Evolutionary conservation across 2,888 invertebrate genomes (phyloP), one percentile per base, ranked within the genome.

Genomic region (Epiblema foenella): DNA sequence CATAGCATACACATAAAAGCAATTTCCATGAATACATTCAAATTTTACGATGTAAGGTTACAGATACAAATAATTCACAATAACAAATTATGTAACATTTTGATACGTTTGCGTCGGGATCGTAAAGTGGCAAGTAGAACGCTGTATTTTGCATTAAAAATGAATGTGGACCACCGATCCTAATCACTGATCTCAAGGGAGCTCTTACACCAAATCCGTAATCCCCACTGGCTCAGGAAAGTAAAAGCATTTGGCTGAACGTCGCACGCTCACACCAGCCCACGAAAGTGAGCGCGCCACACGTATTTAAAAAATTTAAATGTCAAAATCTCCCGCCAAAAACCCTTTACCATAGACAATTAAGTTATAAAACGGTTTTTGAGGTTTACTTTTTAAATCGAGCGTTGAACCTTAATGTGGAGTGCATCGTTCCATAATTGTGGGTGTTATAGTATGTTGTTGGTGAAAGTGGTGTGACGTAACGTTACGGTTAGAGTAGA

Each of bases 401-500:
- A 88, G 85, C 89, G 82, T 88, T 88, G 89, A 90, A 89, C 89
- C 86, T 85, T 83, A 79, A 84, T 87, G 88, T 88, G 87, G 70
- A 72, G 84, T 72, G 69, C 72, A 68, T 69, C 86, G 82, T 87
- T 89, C 87, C 87, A 85, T 90, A 87, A 88, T 66, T 66, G 70
- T 70, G 65, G 57, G 54, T 66, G 87, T 86, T 81, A 81, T 81
- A 84, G 87, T 86, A 87, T 90, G 89, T 87, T 87, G 84, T 85
- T 83, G 84, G 92, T 92, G 93, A 93, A 93, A 93, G 93, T 92
- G 90, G 69, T 78, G 87, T 92, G 91, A 91, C 92, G 92, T 89
- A 92, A 91, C 81, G 78, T 89, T 89, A 89, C 88, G 89, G 90
- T 90, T 62, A 88, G 87, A 88, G 78, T 77, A 83, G 81, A 79